Conservation (phyloP, 2,888 invertebrate species). For the Zaprionus lineosus region DNA sequence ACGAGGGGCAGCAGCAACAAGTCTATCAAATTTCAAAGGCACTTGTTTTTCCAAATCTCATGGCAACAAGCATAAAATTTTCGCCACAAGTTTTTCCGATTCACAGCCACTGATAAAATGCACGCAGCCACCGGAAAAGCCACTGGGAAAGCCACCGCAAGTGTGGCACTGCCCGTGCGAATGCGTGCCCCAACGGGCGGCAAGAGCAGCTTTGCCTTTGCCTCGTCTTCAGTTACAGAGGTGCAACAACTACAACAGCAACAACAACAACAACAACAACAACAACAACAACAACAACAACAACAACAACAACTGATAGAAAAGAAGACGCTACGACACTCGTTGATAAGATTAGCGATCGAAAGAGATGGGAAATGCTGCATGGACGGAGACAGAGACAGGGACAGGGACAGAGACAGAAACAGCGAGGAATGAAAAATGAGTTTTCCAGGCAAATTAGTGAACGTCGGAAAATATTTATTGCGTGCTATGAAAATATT, state of each 20-base stretch:
- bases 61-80: conserved; percentile 28
- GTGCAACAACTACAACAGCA: conserved; percentile 40
- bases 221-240: conserved; percentile 64
- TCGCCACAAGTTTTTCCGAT: conserved; percentile 48
- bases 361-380: not conserved
- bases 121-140: conserved; percentile 36
- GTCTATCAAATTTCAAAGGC: conserved; percentile 72
- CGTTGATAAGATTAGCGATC: conserved; percentile 67
- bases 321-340: conserved; percentile 22
- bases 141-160: conserved; percentile 19
- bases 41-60: conserved; percentile 53
- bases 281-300: conserved; percentile 10
- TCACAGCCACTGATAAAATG: conserved; percentile 52
- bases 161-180: conserved; percentile 35
- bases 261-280: conserved; percentile 36
- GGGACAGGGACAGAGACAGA: conserved; percentile 18
- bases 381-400: conserved; percentile 29
- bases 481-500: conserved; percentile 37
- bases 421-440: conserved; percentile 10
- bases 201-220: conserved; percentile 35
- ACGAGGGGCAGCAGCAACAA: conserved; percentile 31
- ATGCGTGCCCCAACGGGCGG: conserved; percentile 49
- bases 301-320: not conserved
- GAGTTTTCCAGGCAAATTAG: conserved; percentile 34
- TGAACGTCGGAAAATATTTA: conserved; percentile 36